Conservation (phyloP, 2,113 vertebrate genomes). For the Prietella phreatophila region DNA sequence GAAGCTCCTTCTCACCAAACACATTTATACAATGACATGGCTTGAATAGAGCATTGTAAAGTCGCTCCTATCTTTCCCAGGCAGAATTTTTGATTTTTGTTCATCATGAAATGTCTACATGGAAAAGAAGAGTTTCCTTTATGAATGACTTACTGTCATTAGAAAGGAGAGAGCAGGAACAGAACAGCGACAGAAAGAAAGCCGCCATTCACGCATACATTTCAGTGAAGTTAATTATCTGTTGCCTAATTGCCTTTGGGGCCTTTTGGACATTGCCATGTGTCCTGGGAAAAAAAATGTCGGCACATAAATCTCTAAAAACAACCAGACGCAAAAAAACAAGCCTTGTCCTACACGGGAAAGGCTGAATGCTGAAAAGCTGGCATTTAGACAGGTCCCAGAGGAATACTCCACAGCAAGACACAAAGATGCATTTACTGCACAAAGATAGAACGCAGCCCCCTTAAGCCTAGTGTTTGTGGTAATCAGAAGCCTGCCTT, state of each 20-base stretch:
- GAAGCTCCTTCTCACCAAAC: neutral
- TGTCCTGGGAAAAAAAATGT: constrained; percentile 54
- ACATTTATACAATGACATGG: neutral
- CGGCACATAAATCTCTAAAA: constrained; percentile 62
- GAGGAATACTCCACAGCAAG: constrained; percentile 24
- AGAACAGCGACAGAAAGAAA: constrained; percentile 54
- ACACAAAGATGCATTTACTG: constrained; percentile 57
- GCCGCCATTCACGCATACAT: constrained; percentile 58
- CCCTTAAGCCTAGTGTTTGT: constrained; percentile 46
- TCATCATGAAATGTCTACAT: constrained; percentile 5
- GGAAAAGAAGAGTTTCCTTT: constrained; percentile 22
- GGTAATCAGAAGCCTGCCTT: constrained; percentile 50
- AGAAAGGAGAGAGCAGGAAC: constrained; percentile 23
- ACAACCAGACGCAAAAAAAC: constrained; percentile 54
- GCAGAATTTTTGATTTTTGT: neutral
- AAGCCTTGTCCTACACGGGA: constrained; percentile 41
- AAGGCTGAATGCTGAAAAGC: constrained; percentile 57
- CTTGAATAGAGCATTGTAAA: constrained; percentile 32
- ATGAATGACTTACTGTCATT: constrained; percentile 30
- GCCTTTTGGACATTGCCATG: constrained; percentile 50
- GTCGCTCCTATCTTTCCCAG: neutral
- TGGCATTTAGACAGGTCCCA: constrained; percentile 52
- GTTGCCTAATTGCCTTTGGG: constrained; percentile 63
- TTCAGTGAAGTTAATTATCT: constrained; percentile 72
- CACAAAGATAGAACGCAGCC: constrained; percentile 29